Evolutionary conservation across 2,888 invertebrate species (phyloP), one percentile per base, ranked within the genome.

Genomic region (Chymomyza caudatula): DNA sequence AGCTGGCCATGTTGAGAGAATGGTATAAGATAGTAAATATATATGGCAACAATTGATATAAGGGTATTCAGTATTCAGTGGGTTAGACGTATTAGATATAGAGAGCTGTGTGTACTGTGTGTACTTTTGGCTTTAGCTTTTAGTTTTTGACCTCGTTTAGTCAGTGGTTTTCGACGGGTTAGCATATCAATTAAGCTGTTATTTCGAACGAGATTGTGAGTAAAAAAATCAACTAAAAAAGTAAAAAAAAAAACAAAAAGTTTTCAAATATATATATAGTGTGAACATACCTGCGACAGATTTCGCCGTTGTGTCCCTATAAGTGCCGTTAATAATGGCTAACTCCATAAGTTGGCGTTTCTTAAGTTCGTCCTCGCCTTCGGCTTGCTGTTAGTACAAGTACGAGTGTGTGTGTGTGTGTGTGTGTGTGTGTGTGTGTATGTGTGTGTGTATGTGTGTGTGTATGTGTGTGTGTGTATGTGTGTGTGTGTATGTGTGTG

Each of bases 321-420:
- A 99, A 63, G 99, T 99, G 90, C 99, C 99, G 91, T 99, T 99
- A 90, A 99, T 98, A 89, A 99, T 99, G 88, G 99, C 99, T 90
- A 99, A 93, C 92, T 99, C 99, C 99, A 99, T 99, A 87, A 99
- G 93, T 92, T 99, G 99, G 90, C 98, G 95, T 92, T 99, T 98
- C 94, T 99, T 99, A 89, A 99, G 92, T 91, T 99, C 99, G 92
- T 99, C 99, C 93, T 99, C 99, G 73, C 99, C 99, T 91, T 99
- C 99, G 72, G 98, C 98, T 98, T 99, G 95, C 94, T 95, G 92
- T 77, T 89, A 89, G 89, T 89, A 89, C 79, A 69, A 76, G 67
- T 69, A 68, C 68, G 73, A 60, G 51, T 55, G 67, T 55, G 57
- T 69, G 67, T 62, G 44, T 65, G 65, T 76, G 63, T 74, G 72